phyloP scores from a whole-genome alignment of 2,888 invertebrate genomes.

The Perizoma affinitatum region DNA sequence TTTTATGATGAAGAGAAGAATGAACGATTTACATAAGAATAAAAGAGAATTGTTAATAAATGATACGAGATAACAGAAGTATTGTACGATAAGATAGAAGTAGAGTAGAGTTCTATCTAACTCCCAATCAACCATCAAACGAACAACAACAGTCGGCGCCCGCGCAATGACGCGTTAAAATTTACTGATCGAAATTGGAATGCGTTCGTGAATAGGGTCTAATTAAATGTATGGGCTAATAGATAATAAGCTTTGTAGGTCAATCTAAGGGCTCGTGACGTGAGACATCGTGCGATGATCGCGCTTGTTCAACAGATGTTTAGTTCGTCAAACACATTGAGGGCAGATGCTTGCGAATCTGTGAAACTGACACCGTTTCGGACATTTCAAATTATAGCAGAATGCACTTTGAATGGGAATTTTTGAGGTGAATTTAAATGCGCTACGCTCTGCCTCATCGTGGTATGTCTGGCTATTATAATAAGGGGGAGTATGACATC shows the following conservation, averaged over 20 bases:
- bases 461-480: slow-evolving; percentile 27
- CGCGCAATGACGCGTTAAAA: slow-evolving; percentile 64
- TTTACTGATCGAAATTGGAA: slow-evolving; percentile 69
- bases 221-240: slow-evolving; percentile 71
- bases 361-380: slow-evolving; percentile 52
- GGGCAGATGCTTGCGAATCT: slow-evolving; percentile 69
- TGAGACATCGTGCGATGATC: slow-evolving; percentile 40
- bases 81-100: slow-evolving; percentile 5
- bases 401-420: slow-evolving; percentile 38
- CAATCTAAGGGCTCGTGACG: slow-evolving; percentile 57
- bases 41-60: not conserved
- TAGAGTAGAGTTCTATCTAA: not conserved
- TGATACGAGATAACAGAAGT: slow-evolving; percentile 2
- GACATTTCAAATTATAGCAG: slow-evolving; percentile 45
- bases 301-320: slow-evolving; percentile 69
- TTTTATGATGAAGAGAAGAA: not conserved
- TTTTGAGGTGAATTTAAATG: slow-evolving; percentile 19
- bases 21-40: not conserved
- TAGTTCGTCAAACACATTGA: slow-evolving; percentile 54
- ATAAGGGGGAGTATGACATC: slow-evolving; percentile 64
- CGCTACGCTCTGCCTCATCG: slow-evolving; percentile 11
- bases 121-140: slow-evolving; percentile 16
- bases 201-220: slow-evolving; percentile 75
- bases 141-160: slow-evolving; percentile 34
- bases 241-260: slow-evolving; percentile 64